Evolutionary conservation across 2,888 invertebrate genomes (phyloP).

Genomic region (Liodrosophila aerea): DNA sequence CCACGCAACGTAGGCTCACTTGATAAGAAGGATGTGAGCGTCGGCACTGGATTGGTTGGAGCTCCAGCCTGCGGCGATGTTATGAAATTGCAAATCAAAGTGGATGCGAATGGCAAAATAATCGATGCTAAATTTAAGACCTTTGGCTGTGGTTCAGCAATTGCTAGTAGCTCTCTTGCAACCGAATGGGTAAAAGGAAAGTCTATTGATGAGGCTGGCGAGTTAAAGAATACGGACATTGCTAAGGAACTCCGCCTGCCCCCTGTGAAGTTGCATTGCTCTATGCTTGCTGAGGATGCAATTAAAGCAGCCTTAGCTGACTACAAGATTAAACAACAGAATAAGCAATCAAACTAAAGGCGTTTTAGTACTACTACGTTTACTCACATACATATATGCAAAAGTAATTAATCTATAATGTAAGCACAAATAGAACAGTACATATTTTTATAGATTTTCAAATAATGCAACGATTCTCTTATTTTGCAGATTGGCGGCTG

Average conservation of each 20-base stretch:
- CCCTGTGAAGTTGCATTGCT: conserved; percentile 99
- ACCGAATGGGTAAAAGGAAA: conserved; percentile 92
- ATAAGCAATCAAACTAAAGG: conserved; percentile 47
- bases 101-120: conserved; percentile 98
- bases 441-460: too few relatives aligned
- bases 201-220: conserved; percentile 94
- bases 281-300: conserved; percentile 99
- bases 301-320: conserved; percentile 99
- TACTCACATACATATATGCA: too few relatives aligned
- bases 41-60: conserved; percentile 99
- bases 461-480: neutral
- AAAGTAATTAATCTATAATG: too few relatives aligned
- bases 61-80: conserved; percentile 99
- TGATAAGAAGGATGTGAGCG: conserved; percentile 95
- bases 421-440: too few relatives aligned
- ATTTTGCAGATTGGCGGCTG: conserved; percentile 33
- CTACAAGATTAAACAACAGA: conserved; percentile 93
- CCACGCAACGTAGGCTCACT: conserved; percentile 98
- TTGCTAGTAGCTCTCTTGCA: conserved; percentile 97
- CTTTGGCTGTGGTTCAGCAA: conserved; percentile 99
- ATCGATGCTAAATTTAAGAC: conserved; percentile 99
- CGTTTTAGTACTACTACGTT: conserved; percentile 2
- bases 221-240: conserved; percentile 97
- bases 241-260: conserved; percentile 98
- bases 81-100: conserved; percentile 97